These are phyloP conservation scores for Globodera ellingtonae DNA, from an alignment of 1,140 invertebrate species.

Conservation along the genomic window DNA sequence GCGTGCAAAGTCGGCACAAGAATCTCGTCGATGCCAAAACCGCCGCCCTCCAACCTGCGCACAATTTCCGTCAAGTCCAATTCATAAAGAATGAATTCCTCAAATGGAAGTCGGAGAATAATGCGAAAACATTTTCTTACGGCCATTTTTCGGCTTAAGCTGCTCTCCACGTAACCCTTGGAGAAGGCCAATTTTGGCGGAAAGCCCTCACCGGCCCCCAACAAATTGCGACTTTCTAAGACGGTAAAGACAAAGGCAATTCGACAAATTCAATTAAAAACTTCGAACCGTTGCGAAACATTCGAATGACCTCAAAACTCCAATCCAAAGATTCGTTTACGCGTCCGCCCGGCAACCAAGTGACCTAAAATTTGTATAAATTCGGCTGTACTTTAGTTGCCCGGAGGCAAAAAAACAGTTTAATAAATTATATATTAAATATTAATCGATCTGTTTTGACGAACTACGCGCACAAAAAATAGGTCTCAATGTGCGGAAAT, in stretches of 20 bases:
- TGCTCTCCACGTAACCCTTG: constrained; percentile 33
- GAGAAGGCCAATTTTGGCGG: constrained; percentile 14
- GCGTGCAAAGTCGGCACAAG: constrained; percentile 22
- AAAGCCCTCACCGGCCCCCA: background rate
- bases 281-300: constrained; percentile 30
- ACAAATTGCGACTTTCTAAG: background rate
- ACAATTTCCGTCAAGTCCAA: constrained; percentile 23
- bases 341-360: constrained; percentile 1
- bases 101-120: background rate
- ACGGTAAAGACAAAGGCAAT: background rate
- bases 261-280: background rate
- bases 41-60: constrained; percentile 9
- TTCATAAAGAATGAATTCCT: constrained; percentile 29
- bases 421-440: too few relatives aligned
- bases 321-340: constrained; percentile 21
- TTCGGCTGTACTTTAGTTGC: too few relatives aligned
- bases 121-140: background rate
- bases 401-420: too few relatives aligned
- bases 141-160: constrained; percentile 18
- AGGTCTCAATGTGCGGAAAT: too few relatives aligned
- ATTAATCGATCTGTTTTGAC: too few relatives aligned
- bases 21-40: constrained; percentile 25
- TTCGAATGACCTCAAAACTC: constrained; percentile 19
- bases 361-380: background rate
- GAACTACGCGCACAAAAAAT: too few relatives aligned